These are phyloP conservation scores for Drosophila greeni DNA, from an alignment of 2,888 invertebrate species.

Conservation along the genomic window DNA sequence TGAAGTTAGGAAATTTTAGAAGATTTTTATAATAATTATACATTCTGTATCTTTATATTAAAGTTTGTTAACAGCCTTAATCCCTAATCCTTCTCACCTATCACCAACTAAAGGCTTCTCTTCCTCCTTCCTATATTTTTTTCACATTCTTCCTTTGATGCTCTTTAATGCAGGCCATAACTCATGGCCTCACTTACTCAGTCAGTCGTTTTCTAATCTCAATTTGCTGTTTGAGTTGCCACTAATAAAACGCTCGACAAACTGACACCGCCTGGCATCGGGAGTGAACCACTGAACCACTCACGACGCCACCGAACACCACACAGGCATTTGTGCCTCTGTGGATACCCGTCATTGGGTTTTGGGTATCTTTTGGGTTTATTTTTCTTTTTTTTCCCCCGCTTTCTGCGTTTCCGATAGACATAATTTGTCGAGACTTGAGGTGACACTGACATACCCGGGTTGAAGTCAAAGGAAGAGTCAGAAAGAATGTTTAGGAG, in stretches of 20 bases:
- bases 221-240: constrained; percentile 65
- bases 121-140: neutral
- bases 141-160: constrained; percentile 27
- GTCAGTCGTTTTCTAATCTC: constrained; percentile 55
- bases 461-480: neutral
- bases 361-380: constrained; percentile 10
- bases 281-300: constrained; percentile 23
- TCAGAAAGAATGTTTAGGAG: constrained; percentile 3
- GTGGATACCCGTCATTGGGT: constrained; percentile 27
- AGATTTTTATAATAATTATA: neutral
- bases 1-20: too few species aligned
- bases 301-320: constrained; percentile 43
- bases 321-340: constrained; percentile 35
- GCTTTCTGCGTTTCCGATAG: constrained; percentile 44
- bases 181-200: constrained; percentile 61
- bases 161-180: constrained; percentile 74
- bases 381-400: neutral
- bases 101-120: constrained; percentile 1
- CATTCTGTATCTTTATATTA: too few species aligned
- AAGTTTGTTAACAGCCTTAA: neutral
- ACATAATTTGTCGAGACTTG: constrained; percentile 61
- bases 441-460: constrained; percentile 47
- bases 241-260: constrained; percentile 63
- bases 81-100: constrained; percentile 1
- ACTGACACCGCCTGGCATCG: constrained; percentile 38